Evolutionary conservation across 2,797 vertebrate species (phyloP).

Genomic region (Xenops minutus): DNA sequence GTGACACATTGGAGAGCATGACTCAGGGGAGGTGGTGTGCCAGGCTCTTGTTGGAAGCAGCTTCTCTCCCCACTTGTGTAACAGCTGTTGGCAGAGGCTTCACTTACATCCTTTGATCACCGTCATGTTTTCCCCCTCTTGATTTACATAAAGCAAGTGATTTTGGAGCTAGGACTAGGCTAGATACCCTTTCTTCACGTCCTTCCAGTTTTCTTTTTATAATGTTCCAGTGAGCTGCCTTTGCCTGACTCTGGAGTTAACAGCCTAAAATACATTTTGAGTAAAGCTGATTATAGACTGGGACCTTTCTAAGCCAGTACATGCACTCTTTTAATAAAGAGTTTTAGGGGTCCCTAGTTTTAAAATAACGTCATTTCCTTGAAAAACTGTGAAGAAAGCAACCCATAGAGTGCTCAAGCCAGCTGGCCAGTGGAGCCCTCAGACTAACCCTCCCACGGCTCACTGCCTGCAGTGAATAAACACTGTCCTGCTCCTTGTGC

Average conservation of each 20-base stretch:
- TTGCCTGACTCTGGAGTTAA: not conserved
- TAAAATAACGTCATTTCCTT: not conserved
- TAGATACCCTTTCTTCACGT: not conserved
- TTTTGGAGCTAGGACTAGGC: not conserved
- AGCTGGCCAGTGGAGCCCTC: not conserved
- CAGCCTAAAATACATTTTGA: not conserved
- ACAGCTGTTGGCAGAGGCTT: not conserved
- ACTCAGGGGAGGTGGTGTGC: not conserved
- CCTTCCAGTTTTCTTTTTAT: not conserved
- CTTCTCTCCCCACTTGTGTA: not conserved
- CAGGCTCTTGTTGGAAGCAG: not conserved
- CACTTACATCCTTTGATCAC: not conserved
- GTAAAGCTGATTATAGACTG: not conserved
- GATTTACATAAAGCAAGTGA: not conserved
- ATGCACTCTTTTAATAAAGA: not conserved
- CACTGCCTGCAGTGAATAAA: not conserved
- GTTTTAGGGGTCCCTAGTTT: not conserved
- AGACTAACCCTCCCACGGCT: not conserved
- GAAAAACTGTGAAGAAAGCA: not conserved
- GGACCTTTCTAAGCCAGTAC: not conserved
- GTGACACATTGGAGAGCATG: accelerated
- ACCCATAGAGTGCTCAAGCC: not conserved
- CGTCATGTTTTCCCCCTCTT: not conserved
- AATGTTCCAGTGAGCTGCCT: not conserved
- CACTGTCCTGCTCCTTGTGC: not conserved